Conservation (phyloP, 2,888 invertebrate species). For the Lydus trimaculatus region DNA sequence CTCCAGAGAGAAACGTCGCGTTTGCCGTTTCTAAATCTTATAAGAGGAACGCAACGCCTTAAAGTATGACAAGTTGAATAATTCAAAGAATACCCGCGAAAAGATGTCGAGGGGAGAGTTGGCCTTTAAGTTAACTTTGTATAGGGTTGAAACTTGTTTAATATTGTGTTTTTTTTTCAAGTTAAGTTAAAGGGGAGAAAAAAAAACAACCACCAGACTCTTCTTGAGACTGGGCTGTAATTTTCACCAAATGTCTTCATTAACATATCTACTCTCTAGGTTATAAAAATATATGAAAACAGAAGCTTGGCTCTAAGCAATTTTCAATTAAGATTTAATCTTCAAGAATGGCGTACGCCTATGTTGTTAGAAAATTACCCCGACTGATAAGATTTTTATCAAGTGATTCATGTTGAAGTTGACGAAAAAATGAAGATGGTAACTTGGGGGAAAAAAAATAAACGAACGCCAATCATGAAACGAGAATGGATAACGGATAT, state of each 20-base stretch:
- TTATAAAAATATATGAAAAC: conserved; percentile 36
- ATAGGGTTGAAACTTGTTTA: conserved; percentile 17
- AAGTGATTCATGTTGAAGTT: conserved; percentile 1
- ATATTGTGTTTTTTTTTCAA: neutral
- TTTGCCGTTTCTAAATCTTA: conserved; percentile 48
- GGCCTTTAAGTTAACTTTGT: conserved; percentile 24
- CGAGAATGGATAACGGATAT: neutral
- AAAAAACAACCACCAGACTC: conserved; percentile 22
- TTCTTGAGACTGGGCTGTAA: conserved; percentile 22
- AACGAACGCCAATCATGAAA: neutral
- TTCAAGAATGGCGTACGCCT: conserved; percentile 12
- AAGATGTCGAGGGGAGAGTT: conserved; percentile 36
- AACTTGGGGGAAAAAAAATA: neutral
- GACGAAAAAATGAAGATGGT: conserved; percentile 1
- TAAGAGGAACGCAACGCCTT: conserved; percentile 45
- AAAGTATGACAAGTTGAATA: conserved; percentile 52
- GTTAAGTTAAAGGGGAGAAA: neutral
- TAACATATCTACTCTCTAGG: conserved; percentile 35
- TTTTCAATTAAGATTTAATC: conserved; percentile 37
- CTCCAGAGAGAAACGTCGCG: conserved; percentile 39
- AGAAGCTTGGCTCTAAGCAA: conserved; percentile 27
- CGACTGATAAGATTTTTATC: neutral
- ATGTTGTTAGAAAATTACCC: conserved; percentile 7
- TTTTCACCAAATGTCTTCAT: conserved; percentile 37
- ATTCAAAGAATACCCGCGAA: conserved; percentile 42